Evolutionary conservation across 2,113 vertebrate species (phyloP), one percentile per base, ranked within the genome.

Genomic region (Gila orcuttii): DNA sequence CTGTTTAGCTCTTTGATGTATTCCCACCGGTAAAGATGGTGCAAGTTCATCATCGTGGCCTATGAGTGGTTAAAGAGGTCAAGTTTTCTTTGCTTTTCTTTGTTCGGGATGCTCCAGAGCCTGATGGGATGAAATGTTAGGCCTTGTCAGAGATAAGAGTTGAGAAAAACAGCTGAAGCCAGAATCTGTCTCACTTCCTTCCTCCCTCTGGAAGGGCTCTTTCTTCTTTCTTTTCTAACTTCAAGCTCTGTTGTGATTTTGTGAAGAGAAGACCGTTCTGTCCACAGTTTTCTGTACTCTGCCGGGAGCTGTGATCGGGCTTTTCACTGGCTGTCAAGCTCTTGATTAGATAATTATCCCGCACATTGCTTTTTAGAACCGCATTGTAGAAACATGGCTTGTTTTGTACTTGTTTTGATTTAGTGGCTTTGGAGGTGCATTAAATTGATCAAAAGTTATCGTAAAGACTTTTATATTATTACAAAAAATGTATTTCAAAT

Each of bases 321-420:
- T 83, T 92, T 91, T 91, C 88, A 90, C 88, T 89, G 85, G 52
- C 75, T 88, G 91, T 91, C 90, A 88, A 85, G 84, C 85, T 85
- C n/a, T 79, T 83, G 87, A 90, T 91, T 92, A 86, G 73, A 76
- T 88, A 89, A 93, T 92, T 92, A 92, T 92, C 90, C 85, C 59
- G 59, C 87, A 85, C 89, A 86, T 69, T 82, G 45, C 25, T 69
- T 69, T 81, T 80, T 33, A 15, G 45, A 82, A 86, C 86, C 78
- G 25, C 45, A 13, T 39, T 82, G 19, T 42, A 50, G 60, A 82
- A 64, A 79, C 36, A 25, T 42, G 55, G 6, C 57, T 64, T 47
- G 39, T 42, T 28, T 28, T 64, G 59, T 11, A 6, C 4, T 31
- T 57, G 39, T 39, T 57, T 15, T 47, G 5, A 1, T 47, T 47